Evolutionary conservation across 2,888 invertebrate species (phyloP).

Genomic region (Cephus runcator): DNA sequence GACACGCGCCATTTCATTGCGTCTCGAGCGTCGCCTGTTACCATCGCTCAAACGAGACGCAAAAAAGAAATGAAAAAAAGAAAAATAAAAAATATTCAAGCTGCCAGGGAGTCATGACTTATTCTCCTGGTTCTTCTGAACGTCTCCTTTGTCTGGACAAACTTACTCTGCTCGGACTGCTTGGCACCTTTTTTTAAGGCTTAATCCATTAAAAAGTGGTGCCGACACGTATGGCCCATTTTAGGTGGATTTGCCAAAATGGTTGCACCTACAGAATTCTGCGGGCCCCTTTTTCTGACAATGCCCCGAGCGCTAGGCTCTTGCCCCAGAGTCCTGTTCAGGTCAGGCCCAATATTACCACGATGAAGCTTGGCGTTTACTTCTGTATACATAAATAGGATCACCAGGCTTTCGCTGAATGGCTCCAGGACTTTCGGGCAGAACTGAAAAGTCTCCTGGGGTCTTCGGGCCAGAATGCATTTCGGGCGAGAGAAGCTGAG

Average conservation of each 20-base stretch:
- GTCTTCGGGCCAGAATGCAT: not conserved
- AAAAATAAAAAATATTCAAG: not conserved
- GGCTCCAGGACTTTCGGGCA: not conserved
- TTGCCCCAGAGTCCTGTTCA: not conserved
- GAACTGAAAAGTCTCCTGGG: not conserved
- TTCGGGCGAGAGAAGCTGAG: not conserved
- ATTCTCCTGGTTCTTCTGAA: slow-evolving; percentile 29
- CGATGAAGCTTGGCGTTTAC: not conserved
- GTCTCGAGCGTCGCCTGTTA: slow-evolving; percentile 50
- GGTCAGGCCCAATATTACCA: not conserved
- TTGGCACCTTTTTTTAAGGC: not conserved
- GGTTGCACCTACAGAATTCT: not conserved
- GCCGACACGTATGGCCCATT: not conserved
- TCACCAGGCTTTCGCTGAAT: not conserved
- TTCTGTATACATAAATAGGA: too few relatives aligned
- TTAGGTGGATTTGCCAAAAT: not conserved
- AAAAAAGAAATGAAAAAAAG: not conserved
- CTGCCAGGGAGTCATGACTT: not conserved
- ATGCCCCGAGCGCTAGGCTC: not conserved
- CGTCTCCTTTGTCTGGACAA: slow-evolving; percentile 11
- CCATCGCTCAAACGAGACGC: slow-evolving; percentile 49
- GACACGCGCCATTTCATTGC: slow-evolving; percentile 52
- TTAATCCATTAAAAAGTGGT: not conserved
- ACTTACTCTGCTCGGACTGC: not conserved
- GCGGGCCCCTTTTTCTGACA: not conserved